Evolutionary conservation across 1,140 invertebrate species (phyloP).

Genomic region (Euborellia annulipes): DNA sequence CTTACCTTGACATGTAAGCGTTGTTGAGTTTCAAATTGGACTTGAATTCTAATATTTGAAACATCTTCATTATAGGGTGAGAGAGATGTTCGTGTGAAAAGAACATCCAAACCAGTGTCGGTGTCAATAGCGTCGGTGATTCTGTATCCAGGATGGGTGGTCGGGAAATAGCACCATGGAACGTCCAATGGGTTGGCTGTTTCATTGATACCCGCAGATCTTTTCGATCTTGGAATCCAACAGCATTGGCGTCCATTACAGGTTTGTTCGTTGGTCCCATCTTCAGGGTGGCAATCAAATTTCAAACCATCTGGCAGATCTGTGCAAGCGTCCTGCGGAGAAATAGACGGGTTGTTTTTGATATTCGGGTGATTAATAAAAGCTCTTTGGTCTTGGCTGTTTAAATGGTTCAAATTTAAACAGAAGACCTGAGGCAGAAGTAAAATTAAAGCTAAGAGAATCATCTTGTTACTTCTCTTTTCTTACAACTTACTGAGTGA

Average conservation of each 20-base stretch:
- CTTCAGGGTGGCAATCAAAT: constrained; percentile 66
- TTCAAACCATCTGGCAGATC: constrained; percentile 30
- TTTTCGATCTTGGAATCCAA: constrained; percentile 32
- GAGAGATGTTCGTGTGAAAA: constrained; percentile 32
- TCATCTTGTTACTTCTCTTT: too few species aligned
- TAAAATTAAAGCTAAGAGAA: too few species aligned
- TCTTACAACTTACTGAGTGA: too few species aligned
- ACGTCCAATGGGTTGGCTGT: constrained; percentile 23
- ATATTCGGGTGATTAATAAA: too few species aligned
- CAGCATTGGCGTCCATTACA: constrained; percentile 57
- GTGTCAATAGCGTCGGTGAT: constrained; percentile 40
- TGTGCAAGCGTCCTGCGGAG: constrained; percentile 19
- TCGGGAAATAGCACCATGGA: constrained; percentile 57
- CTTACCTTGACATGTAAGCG: constrained; percentile 49
- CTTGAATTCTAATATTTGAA: constrained; percentile 37
- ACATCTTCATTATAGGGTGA: constrained; percentile 53
- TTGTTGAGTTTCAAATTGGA: constrained; percentile 41
- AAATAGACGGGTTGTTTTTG: too few species aligned
- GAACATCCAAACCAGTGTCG: constrained; percentile 36
- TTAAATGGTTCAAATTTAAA: too few species aligned
- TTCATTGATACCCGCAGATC: constrained; percentile 11
- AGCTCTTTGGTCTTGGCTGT: too few species aligned
- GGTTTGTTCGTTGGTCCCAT: constrained; percentile 34
- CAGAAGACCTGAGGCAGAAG: too few species aligned
- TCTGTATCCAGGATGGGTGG: constrained; percentile 44